These are phyloP conservation scores for Stigmatopora nigra DNA, from an alignment of 2,113 vertebrate species.

Conservation along the genomic window DNA sequence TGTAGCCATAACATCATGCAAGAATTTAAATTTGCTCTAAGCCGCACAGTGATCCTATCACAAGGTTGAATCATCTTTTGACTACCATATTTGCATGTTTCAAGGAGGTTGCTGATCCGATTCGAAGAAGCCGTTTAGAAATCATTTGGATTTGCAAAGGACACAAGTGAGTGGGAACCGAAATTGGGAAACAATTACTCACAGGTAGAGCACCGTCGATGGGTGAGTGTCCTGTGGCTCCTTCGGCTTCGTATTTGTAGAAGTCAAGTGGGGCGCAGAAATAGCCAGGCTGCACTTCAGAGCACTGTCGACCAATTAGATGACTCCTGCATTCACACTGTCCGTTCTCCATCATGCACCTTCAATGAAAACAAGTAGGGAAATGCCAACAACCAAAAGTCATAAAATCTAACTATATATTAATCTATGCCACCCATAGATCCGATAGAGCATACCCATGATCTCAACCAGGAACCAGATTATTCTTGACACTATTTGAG, in stretches of 20 bases:
- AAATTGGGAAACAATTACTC: constrained; percentile 39
- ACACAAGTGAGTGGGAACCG: not conserved
- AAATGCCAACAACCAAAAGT: not conserved
- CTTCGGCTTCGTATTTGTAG: constrained; percentile 78
- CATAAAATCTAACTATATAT: not conserved
- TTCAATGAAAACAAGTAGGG: constrained; percentile 25
- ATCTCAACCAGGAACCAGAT: no score
- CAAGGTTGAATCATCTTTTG: not conserved
- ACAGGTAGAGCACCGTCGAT: constrained; percentile 69
- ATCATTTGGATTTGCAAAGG: not conserved
- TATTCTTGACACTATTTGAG: no score
- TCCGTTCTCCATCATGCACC: constrained; percentile 75
- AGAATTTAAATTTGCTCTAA: not conserved
- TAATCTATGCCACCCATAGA: not conserved
- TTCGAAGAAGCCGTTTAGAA: not conserved
- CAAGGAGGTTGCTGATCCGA: not conserved
- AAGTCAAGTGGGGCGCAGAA: constrained; percentile 81
- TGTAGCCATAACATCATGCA: constrained; percentile 4
- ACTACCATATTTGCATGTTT: not conserved
- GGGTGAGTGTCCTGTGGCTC: constrained; percentile 57
- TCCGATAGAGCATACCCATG: no score
- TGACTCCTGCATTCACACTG: constrained; percentile 79
- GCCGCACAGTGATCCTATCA: not conserved
- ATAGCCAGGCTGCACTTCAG: constrained; percentile 76
- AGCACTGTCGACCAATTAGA: constrained; percentile 74